Base-by-base conservation (phyloP, 92 coral and sea anemone genomes). In the Palythoa caribaeorum region DNA sequence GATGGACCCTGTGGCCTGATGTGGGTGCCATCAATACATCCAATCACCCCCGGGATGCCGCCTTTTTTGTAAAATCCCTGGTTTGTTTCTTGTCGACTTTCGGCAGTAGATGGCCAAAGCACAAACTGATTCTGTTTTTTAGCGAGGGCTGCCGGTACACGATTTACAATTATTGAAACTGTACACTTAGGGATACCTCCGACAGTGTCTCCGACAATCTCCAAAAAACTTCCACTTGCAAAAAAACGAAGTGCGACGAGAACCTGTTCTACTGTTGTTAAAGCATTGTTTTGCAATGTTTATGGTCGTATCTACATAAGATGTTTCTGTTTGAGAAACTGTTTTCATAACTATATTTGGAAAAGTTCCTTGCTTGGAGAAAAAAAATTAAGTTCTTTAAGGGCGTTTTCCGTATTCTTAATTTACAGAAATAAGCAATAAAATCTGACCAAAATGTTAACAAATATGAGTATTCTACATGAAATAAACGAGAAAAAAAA, bases 31-130 rank as follows among this genome's bases (percentile, higher is more conserved):
- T 75, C 60, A 37, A 75, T 48, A 20, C 59, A 44, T 11, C 79
- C 79, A 4, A 75, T 75, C 35, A 75, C 79, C 10, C 79, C 79
- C 16, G 79, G 79, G 59, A 75, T 44, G 9, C 79, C 14, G 79
- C 79, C 79, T 47, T 75, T 75, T 14, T 75, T 37, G 59, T 14
- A 75, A 48, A 44, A 75, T 0, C 37, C 60, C 8, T 15, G 6
- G 14, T 72, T 72, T 10, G 36, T 72, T 72, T 72, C 16, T 28
- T 72, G 77, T 9, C 11, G 48, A 28, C 50, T 72, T 72, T 72
- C 77, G 77, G n/a, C 79, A 4, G 60, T 47, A 1, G 79, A 75
- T 75, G 79, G 60, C 21, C 21, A 75, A 5, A 3, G 28, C 0
- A 75, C 19, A 47, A 75, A 75, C 79, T 44, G 79, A 47, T 16